A percentile compares a stretch with the other conserved stretches of the same genome.
Evolutionary conservation across 2,797 vertebrate species (phyloP).

Genomic region (Labroides dimidiatus): DNA sequence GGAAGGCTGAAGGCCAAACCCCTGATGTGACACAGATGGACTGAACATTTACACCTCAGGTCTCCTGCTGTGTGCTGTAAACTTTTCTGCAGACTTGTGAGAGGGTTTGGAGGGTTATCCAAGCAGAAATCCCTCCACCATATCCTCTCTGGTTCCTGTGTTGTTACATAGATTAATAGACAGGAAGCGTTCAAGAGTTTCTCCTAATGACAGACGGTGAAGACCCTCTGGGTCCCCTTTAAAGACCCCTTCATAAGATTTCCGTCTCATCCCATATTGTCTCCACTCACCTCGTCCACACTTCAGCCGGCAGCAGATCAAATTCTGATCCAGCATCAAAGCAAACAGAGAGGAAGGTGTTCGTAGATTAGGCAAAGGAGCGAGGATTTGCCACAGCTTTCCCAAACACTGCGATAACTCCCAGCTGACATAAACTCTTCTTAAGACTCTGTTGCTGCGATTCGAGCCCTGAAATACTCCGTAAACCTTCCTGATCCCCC

Average conservation of each 20-base stretch:
- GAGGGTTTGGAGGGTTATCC: not conserved
- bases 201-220: not conserved
- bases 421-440: constrained; percentile 44
- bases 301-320: constrained; percentile 13
- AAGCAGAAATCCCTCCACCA: too few species aligned
- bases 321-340: not conserved
- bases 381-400: constrained; percentile 51
- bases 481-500: constrained; percentile 59
- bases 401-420: constrained; percentile 34
- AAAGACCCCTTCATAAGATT: constrained; percentile 4
- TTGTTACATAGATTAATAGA: too few species aligned
- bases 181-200: not conserved
- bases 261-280: constrained; percentile 11
- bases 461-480: constrained; percentile 35
- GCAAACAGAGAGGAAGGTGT: constrained; percentile 29
- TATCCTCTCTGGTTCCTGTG: too few species aligned
- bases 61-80: constrained; percentile 2
- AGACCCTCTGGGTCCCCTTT: not conserved
- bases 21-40: constrained; percentile 25
- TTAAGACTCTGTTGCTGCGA: constrained; percentile 47
- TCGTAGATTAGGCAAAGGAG: constrained; percentile 28
- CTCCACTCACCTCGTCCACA: not conserved
- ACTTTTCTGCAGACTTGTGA: too few species aligned
- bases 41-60: constrained; percentile 8
- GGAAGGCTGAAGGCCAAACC: constrained; percentile 9